Evolutionary conservation across 2,888 invertebrate genomes (phyloP).

Genomic region (Ennomos quercinarius): DNA sequence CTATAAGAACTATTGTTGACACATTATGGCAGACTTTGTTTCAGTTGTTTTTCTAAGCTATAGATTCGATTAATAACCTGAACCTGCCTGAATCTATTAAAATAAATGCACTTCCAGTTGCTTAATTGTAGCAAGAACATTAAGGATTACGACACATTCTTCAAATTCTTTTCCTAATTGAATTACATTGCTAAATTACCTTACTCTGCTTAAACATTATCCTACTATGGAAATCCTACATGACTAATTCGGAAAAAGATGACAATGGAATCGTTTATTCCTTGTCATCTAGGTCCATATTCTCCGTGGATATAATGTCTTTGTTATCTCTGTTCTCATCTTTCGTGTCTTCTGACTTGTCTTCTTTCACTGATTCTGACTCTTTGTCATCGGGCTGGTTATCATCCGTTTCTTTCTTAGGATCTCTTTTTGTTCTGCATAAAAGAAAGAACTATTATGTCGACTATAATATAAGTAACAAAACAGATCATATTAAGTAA

Average conservation of each 20-base stretch:
- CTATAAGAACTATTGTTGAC: too few relatives aligned
- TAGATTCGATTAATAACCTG: too few relatives aligned
- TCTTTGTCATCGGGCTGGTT: constrained; percentile 26
- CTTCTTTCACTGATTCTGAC: constrained; percentile 20
- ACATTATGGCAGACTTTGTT: too few relatives aligned
- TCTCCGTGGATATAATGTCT: constrained; percentile 57
- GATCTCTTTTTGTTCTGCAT: constrained; percentile 45
- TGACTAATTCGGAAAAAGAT: neutral
- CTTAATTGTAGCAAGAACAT: too few relatives aligned
- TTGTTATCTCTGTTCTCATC: constrained; percentile 41
- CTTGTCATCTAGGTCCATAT: constrained; percentile 69
- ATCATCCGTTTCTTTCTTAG: constrained; percentile 42
- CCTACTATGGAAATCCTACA: constrained; percentile 6
- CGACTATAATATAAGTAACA: too few relatives aligned
- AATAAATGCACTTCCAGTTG: too few relatives aligned
- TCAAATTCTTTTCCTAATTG: neutral
- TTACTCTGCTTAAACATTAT: constrained; percentile 2
- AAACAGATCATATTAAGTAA: too few relatives aligned
- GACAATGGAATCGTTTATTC: constrained; percentile 47
- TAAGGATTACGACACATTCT: constrained; percentile 1
- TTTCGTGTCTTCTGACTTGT: constrained; percentile 32
- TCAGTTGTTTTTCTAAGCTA: too few relatives aligned
- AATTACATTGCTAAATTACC: constrained; percentile 3
- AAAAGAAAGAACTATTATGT: too few relatives aligned
- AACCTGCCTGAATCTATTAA: too few relatives aligned